Evolutionary conservation across 1,140 invertebrate species (phyloP), one percentile per base, ranked within the genome.

Genomic region (Drosophila busckii): DNA sequence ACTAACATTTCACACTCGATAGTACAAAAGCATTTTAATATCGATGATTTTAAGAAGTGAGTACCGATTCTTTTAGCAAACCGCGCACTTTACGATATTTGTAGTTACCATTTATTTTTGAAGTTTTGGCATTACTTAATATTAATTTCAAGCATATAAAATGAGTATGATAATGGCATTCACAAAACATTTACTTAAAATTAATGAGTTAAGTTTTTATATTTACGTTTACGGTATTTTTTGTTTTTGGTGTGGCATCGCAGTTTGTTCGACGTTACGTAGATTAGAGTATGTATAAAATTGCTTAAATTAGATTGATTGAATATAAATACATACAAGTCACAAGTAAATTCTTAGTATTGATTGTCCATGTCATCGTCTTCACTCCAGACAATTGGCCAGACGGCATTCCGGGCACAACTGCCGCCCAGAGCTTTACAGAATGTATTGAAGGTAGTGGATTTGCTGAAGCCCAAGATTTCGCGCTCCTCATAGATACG

Each of bases 401-500:
- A 90, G 15, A 88, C 65, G 6, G 88, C 85, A 37, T 89, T 89
- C 9, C 86, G 87, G 19, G 82, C 60, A 76, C 89, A 90, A 44
- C 67, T 65, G 13, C 80, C 67, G 4, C 85, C 78, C 26, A 88
- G 61, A 54, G 89, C 86, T 20, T 90, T 90, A 88, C 97, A 99
- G 8, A 99, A 90, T 49, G 92, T 89, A 88, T 98, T 98, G 87
- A 98, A 99, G 12, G 97, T 99, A 8, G 92, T 93, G 23, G 92
- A 84, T 52, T 90, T 88, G 22, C 90, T 88, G 88, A 97, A 97
- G 3, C 96, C 96, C 10, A 98, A 85, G 56, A 99, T 97, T 89
- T 99, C 97, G 31, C 98, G 90, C 86, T 99, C 97, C 87, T 99
- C 98, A 89, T 98, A 96, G 60, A 99, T 99, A 40, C 97, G 90